phyloP scores from a whole-genome alignment of 2,888 invertebrate genomes.

The Phasia obesa region DNA sequence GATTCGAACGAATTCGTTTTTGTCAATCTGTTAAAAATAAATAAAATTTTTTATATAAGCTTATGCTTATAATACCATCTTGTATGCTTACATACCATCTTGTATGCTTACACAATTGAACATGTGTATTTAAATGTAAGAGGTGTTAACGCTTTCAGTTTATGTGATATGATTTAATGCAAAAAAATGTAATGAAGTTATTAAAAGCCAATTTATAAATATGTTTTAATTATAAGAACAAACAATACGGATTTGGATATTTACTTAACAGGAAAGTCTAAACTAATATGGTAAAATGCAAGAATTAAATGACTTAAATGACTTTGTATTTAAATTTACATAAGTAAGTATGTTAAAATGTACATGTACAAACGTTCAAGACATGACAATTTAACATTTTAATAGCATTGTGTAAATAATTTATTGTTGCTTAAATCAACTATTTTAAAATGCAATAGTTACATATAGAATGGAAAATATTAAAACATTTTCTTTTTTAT shows the following conservation, averaged over 20 bases:
- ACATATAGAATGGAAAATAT: neutral
- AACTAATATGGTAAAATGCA: conserved; percentile 12
- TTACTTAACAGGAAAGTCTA: neutral
- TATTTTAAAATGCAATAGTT: neutral
- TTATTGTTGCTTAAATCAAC: neutral
- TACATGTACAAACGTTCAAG: neutral
- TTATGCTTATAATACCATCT: no score
- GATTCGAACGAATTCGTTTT: no score
- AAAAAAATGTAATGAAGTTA: conserved; percentile 37
- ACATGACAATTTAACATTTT: conserved; percentile 3
- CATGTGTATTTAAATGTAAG: neutral
- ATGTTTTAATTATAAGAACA: conserved; percentile 16
- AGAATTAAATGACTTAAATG: neutral
- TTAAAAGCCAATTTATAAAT: conserved; percentile 10
- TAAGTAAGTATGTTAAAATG: neutral
- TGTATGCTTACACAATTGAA: neutral
- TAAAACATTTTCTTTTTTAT: conserved; percentile 13
- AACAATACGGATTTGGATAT: neutral
- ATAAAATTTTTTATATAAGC: no score
- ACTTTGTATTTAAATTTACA: no score
- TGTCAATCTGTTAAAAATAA: no score
- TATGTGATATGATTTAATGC: conserved; percentile 39
- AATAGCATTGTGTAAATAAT: neutral
- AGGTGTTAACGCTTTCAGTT: neutral
- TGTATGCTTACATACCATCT: no score